Conservation (phyloP, 2,888 invertebrate species). For the Agapetus fuscipes region DNA sequence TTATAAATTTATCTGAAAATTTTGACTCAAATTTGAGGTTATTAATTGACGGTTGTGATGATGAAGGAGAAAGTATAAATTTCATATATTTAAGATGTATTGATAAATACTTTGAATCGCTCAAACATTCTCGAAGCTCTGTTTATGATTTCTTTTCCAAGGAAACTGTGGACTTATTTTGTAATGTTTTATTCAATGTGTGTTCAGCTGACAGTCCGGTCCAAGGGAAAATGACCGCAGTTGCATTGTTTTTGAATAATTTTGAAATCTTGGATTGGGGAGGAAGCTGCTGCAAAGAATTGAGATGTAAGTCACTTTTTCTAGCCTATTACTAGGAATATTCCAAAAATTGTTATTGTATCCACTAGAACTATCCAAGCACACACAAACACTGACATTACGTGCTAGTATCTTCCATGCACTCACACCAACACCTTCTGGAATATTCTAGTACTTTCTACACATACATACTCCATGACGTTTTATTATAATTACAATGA, state of each 20-base stretch:
- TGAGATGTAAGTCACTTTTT: constrained; percentile 7
- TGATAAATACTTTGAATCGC: constrained; percentile 21
- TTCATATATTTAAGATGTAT: constrained; percentile 32
- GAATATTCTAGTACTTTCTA: too few relatives aligned
- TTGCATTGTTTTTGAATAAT: constrained; percentile 29
- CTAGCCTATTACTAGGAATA: neutral
- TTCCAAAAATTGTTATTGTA: too few relatives aligned
- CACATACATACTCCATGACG: too few relatives aligned
- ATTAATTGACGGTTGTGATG: too few relatives aligned
- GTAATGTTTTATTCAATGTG: constrained; percentile 28
- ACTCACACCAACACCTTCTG: too few relatives aligned
- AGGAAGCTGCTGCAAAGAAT: constrained; percentile 4
- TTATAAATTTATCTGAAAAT: constrained; percentile 19
- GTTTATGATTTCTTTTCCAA: constrained; percentile 14
- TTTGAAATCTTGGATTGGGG: constrained; percentile 15
- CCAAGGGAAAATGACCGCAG: constrained; percentile 27
- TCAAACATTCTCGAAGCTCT: neutral
- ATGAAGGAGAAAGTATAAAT: constrained; percentile 31
- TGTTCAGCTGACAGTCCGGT: constrained; percentile 31
- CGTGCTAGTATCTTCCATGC: too few relatives aligned
- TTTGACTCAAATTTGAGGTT: too few relatives aligned
- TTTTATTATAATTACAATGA: too few relatives aligned
- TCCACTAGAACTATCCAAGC: too few relatives aligned
- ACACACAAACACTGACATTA: too few relatives aligned
- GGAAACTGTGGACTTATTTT: constrained; percentile 25